Conservation (phyloP, 2,113 vertebrate genomes). For the Coptodon rendalli region DNA sequence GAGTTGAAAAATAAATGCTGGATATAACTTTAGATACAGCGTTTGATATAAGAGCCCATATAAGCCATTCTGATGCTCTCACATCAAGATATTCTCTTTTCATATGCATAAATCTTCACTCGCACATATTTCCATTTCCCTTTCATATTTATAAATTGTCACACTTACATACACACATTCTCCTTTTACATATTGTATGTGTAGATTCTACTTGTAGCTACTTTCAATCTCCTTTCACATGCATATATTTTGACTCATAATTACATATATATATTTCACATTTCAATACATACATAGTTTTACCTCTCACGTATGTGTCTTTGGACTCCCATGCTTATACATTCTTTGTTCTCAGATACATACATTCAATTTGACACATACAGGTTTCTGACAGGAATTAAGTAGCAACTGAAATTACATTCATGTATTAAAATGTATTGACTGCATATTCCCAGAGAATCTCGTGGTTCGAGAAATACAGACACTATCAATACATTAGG, state of each 20-base stretch:
- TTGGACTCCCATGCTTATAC: neutral
- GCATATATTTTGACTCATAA: neutral
- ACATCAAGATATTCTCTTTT: neutral
- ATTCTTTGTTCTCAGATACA: neutral
- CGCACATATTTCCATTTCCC: neutral
- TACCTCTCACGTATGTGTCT: neutral
- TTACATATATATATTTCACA: neutral
- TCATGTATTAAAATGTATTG: neutral
- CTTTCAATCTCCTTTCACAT: neutral
- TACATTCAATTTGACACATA: neutral
- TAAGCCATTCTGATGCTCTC: neutral
- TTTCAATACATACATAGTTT: neutral
- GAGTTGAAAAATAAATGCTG: neutral
- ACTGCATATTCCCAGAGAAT: neutral
- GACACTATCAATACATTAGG: neutral
- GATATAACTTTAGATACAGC: neutral
- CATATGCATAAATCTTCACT: neutral
- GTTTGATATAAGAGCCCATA: neutral
- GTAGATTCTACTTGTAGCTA: neutral
- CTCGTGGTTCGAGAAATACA: neutral
- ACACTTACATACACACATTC: neutral
- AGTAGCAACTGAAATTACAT: neutral
- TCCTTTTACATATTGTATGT: neutral
- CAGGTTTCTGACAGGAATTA: neutral
- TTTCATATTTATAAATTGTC: neutral